Evolutionary conservation across 2,797 vertebrate genomes (phyloP).

Genomic region (Harpagifer antarcticus): DNA sequence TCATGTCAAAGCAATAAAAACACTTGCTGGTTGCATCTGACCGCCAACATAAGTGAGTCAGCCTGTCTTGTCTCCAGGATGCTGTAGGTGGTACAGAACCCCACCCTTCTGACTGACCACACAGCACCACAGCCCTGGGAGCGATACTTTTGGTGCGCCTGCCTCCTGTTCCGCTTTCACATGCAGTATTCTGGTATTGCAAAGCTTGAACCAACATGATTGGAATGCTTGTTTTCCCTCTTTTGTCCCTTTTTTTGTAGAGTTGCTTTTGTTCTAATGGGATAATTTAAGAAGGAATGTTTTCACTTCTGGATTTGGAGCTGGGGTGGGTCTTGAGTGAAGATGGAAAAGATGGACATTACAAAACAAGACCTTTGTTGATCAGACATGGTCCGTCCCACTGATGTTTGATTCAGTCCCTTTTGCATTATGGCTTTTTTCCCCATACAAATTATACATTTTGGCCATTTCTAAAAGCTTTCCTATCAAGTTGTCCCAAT

Average conservation of each 20-base stretch:
- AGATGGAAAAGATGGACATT: conserved; percentile 60
- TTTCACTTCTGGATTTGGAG: conserved; percentile 73
- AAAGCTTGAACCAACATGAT: conserved; percentile 78
- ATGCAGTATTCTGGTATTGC: conserved; percentile 68
- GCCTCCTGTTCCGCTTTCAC: conserved; percentile 67
- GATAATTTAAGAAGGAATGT: conserved; percentile 82
- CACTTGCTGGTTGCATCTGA: conserved; percentile 1
- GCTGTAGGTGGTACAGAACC: conserved; percentile 53
- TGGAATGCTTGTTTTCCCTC: conserved; percentile 64
- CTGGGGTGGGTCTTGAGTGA: conserved; percentile 40
- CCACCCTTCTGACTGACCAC: conserved; percentile 60
- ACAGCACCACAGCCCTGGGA: conserved; percentile 49
- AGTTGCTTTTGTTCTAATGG: conserved; percentile 78
- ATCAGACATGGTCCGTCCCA: not conserved
- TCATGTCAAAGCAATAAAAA: not conserved
- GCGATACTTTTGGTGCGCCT: conserved; percentile 33
- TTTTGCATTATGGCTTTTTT: not conserved
- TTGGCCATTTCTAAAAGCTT: not conserved
- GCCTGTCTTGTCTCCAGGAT: conserved; percentile 39
- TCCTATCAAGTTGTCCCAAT: not conserved
- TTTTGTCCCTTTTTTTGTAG: conserved; percentile 64
- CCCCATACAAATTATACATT: conserved; percentile 8
- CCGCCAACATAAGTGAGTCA: conserved; percentile 17
- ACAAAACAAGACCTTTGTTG: conserved; percentile 32
- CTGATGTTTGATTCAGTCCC: conserved; percentile 8